Base-by-base conservation (phyloP, 1,140 invertebrate species). In the Battus philenor region DNA sequence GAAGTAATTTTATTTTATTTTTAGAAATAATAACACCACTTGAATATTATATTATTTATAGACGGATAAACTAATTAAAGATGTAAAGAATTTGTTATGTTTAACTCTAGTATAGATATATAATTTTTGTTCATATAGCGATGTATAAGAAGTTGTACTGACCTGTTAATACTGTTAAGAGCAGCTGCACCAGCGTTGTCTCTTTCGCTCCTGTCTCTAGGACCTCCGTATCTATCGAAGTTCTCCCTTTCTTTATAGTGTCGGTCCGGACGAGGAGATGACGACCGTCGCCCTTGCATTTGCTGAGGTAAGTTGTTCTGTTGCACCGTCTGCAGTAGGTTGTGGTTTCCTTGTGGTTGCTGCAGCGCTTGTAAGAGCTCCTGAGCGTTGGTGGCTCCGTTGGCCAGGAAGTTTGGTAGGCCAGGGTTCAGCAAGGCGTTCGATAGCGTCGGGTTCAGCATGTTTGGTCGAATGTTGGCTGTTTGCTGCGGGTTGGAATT, bases 321-420 rank as follows among this genome's bases (percentile, higher is more conserved):
- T 47, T 85, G 80, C 1, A 84, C 78, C n/a, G 80, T 83, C 34
- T 85, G 82, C 34, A 85, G 70, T 11, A 83, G 59, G 20, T 73
- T 84, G 47, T 84, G 85, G 32, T 79, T 86, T n/a, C 48, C 47
- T 54, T 84, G 82, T 12, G 70, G 72, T 53, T 76, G 89, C 58
- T 91, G 91, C 58, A 92, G 86, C 10, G 89, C 89, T 75, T 89
- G 91, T 2, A 91, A 80, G 48, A 92, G 68, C 53, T 89, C 88
- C 59, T 89, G 89, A 0, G 90, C 88, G 54, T 90, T 91, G 50
- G 87, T 88, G 18, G 86, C 89, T 52, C 88, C 92, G 75, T 89
- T 93, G 47, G 88, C 87, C 47, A 93, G 81, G 47, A 94, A 88
- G 68, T 92, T 93, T 16, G 91, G 89, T 56, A 93, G 61, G 2